Base-by-base conservation (phyloP, 2,888 invertebrate genomes). In the Petrophora chlorosata region DNA sequence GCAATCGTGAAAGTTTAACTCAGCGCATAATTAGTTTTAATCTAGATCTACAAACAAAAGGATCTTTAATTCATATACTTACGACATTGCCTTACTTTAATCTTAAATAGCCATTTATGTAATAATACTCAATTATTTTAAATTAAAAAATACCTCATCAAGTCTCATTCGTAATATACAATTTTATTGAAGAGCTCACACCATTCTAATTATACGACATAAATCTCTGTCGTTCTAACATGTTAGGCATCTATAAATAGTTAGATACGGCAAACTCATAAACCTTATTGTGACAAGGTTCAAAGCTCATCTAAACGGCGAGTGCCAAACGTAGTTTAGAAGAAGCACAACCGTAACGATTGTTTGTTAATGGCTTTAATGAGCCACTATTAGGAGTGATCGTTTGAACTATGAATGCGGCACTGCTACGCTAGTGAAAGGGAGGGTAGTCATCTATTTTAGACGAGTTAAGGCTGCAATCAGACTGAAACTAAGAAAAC, bases 371-470 rank as follows among this genome's bases (percentile, higher is more conserved):
- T 60, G 40, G 40, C 32, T 39, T 42, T 62, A 62, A 59, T 58
- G 59, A 51, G 46, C 58, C 42, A 41, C 52, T 56, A 58, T 58
- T 62, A 59, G 42, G 56, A 61, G 53, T 59, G 72, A 64, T 63
- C 60, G 55, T 34, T 59, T 61, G 53, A 63, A 73, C 81, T 82
- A 81, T 82, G 73, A 77, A 65, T 81, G 63, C 59, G 78, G 77
- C 76, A 67, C 77, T 66, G 68, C 79, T 79, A 72, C 76, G 75
- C 72, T 70, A 85, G 88, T 87, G 88, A 89, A 89, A 89, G 88
- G 87, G 81, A 83, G 85, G 87, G 85, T 86, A 74, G 75, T 79
- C 81, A 85, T 85, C 84, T 84, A 80, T 83, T 84, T 78, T 75
- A 79, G 79, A 82, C 73, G 73, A 74, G 74, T 72, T 58, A 71